Evolutionary conservation across 2,888 invertebrate species (phyloP).

Genomic region (Standfussiana lucernea): DNA sequence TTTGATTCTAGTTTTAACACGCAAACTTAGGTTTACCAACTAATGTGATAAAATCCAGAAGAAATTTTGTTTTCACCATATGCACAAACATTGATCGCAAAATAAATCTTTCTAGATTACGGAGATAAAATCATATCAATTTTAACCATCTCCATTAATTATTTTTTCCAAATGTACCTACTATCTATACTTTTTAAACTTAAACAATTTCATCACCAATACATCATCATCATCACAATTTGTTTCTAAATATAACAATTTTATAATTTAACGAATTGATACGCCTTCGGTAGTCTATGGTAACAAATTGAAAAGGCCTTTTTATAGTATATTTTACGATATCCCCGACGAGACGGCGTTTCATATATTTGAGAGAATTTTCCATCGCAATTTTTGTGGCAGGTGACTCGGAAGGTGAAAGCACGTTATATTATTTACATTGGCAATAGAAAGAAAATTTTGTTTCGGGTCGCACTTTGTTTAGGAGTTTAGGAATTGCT

Average conservation of each 20-base stretch:
- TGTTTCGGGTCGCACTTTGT: conserved; percentile 47
- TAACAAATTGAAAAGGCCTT: conserved; percentile 84
- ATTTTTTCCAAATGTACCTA: background rate
- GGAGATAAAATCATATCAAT: background rate
- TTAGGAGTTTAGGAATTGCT: conserved; percentile 33
- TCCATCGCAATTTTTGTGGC: conserved; percentile 67
- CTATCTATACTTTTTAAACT: background rate
- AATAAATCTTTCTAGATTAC: background rate
- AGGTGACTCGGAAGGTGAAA: conserved; percentile 63
- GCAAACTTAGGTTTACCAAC: too few relatives aligned
- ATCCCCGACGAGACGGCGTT: conserved; percentile 70
- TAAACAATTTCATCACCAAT: background rate
- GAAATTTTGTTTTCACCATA: too few relatives aligned
- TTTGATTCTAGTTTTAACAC: too few relatives aligned
- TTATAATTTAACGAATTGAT: conserved; percentile 59
- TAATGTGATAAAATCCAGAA: too few relatives aligned
- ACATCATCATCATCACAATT: background rate
- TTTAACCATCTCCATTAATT: background rate
- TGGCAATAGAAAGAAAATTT: conserved; percentile 59
- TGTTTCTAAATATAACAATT: background rate
- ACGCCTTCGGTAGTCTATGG: conserved; percentile 52
- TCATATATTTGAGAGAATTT: conserved; percentile 71
- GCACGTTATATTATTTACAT: conserved; percentile 66
- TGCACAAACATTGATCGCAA: background rate
- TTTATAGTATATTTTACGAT: conserved; percentile 84